phyloP scores from a whole-genome alignment of 1,140 invertebrate species.

The Episyrphus balteatus region DNA sequence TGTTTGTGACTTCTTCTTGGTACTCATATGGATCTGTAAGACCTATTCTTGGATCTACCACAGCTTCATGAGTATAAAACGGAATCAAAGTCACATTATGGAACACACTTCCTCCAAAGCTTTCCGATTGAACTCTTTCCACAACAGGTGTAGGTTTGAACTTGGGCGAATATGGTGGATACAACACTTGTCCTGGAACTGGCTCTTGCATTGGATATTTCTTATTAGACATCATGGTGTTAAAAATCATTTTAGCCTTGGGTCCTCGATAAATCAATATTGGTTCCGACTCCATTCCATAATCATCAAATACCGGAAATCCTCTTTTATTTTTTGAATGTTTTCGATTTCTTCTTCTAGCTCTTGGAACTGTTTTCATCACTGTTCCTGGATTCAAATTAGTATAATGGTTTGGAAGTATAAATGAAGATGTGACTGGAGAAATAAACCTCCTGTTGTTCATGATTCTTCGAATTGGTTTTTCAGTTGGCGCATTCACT shows the following conservation, averaged over 20 bases:
- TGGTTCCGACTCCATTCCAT: neutral
- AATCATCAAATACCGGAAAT: too few relatives aligned
- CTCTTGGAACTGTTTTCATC: too few relatives aligned
- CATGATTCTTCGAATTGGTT: too few relatives aligned
- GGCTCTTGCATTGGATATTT: constrained; percentile 33
- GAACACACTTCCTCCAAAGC: constrained; percentile 5
- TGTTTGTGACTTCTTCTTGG: neutral
- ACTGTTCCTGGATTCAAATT: too few relatives aligned
- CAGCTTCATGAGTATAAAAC: constrained; percentile 30
- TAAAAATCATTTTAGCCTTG: constrained; percentile 19
- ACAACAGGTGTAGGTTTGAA: constrained; percentile 29
- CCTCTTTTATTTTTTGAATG: too few relatives aligned
- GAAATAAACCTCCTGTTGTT: too few relatives aligned
- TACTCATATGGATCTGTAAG: neutral
- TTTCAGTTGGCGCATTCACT: too few relatives aligned
- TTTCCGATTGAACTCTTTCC: constrained; percentile 14
- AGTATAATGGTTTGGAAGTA: too few relatives aligned
- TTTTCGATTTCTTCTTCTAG: too few relatives aligned
- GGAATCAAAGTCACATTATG: constrained; percentile 27
- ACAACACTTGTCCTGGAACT: constrained; percentile 24
- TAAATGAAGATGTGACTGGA: too few relatives aligned
- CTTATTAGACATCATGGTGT: constrained; percentile 23
- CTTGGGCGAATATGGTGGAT: constrained; percentile 25
- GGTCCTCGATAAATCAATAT: constrained; percentile 28
- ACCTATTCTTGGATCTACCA: constrained; percentile 1